A percentile compares a stretch with the other conserved stretches of the same genome.
phyloP scores from a whole-genome alignment of 2,888 invertebrate genomes.

The Nemotelus nigrinus region DNA sequence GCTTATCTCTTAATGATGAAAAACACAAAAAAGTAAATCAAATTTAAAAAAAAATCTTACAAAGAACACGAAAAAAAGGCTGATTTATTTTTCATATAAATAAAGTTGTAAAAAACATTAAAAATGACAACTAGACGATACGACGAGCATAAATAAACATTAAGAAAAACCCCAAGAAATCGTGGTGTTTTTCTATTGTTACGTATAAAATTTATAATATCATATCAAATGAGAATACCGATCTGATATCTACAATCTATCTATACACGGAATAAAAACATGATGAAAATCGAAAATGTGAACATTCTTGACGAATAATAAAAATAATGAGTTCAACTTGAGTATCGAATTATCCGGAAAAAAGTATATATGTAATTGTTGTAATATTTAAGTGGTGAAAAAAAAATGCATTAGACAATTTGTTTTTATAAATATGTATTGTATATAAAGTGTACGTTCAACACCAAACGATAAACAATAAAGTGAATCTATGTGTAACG shows the following conservation, averaged over 20 bases:
- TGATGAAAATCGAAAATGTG: conserved; percentile 17
- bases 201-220: conserved; percentile 21
- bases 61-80: conserved; percentile 47
- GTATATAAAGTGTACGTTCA: conserved; percentile 33
- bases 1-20: conserved; percentile 47
- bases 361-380: neutral
- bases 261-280: neutral
- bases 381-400: conserved; percentile 17
- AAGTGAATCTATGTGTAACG: neutral
- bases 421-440: neutral
- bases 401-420: conserved; percentile 43
- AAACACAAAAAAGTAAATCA: conserved; percentile 46
- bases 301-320: conserved; percentile 13
- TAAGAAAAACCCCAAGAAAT: conserved; percentile 21
- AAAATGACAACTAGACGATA: conserved; percentile 2
- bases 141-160: conserved; percentile 24
- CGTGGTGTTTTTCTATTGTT: conserved; percentile 13
- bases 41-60: conserved; percentile 35
- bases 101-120: conserved; percentile 11
- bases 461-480: conserved; percentile 43
- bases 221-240: conserved; percentile 31
- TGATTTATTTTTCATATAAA: conserved; percentile 47
- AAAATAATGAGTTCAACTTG: neutral
- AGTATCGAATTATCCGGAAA: conserved; percentile 2
- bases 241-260: neutral